Evolutionary conservation across 2,113 vertebrate species (phyloP).

Genomic region (Lipotes vexillifer): DNA sequence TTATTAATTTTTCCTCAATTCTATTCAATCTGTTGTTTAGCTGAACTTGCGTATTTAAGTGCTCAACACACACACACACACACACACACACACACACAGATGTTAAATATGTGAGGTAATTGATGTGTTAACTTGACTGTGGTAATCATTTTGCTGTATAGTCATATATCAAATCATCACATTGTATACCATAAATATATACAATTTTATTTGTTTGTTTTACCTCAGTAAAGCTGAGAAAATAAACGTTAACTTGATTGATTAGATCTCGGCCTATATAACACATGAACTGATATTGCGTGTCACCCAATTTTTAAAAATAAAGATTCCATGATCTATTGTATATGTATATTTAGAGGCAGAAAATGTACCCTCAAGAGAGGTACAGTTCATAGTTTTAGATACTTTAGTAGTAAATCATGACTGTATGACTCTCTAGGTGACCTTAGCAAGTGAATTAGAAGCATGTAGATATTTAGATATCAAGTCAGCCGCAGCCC

Average conservation of each 20-base stretch:
- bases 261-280: not conserved
- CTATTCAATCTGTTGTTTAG: not conserved
- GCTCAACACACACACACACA: not conserved
- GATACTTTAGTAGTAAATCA: not conserved
- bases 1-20: not conserved
- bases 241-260: not conserved
- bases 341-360: not conserved
- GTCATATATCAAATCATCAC: not conserved
- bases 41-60: not conserved
- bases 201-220: not conserved
- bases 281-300: not conserved
- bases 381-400: not conserved
- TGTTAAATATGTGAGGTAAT: not conserved
- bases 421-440: not conserved
- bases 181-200: not conserved
- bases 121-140: not conserved
- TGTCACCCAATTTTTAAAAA: not conserved
- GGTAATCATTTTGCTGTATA: not conserved
- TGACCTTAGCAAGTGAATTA: conserved; percentile 31
- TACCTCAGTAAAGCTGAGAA: not conserved
- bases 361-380: not conserved
- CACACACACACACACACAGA: not conserved
- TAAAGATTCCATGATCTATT: not conserved
- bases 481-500: not conserved
- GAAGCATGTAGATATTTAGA: not conserved